Percentiles rank a stretch among this genome's conserved stretches.
These are phyloP conservation scores for Molorchus minor DNA, from an alignment of 2,888 invertebrate genomes.

Conservation along the genomic window DNA sequence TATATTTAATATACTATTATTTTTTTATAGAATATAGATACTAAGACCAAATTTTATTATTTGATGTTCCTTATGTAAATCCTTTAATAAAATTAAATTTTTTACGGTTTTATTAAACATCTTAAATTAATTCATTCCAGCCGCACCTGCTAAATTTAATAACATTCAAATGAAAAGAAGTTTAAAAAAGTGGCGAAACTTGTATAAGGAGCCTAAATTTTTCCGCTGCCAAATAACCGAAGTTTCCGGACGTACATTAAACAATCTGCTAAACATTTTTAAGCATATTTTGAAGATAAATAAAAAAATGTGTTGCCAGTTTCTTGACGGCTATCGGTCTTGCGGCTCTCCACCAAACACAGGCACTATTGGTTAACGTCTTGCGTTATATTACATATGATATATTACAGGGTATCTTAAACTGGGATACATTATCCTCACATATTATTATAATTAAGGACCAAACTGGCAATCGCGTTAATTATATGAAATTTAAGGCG, in stretches of 20 bases:
- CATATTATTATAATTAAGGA: constrained; percentile 62
- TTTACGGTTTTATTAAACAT: neutral
- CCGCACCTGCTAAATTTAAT: neutral
- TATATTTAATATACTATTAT: too few species aligned
- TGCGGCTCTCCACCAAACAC: constrained; percentile 63
- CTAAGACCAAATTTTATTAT: too few species aligned
- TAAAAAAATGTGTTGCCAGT: constrained; percentile 18
- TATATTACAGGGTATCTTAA: constrained; percentile 65
- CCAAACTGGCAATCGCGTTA: constrained; percentile 60
- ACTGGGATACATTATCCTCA: constrained; percentile 65
- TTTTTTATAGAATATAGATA: too few species aligned
- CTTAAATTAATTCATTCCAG: neutral
- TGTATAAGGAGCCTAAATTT: constrained; percentile 32
- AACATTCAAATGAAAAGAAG: neutral
- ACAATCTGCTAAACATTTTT: constrained; percentile 1
- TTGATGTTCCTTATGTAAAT: too few species aligned
- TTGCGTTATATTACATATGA: constrained; percentile 63
- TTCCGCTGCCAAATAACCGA: constrained; percentile 42
- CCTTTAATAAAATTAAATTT: neutral
- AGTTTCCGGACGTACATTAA: constrained; percentile 8
- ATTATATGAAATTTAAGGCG: constrained; percentile 50
- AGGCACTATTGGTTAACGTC: constrained; percentile 63
- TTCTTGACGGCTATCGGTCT: constrained; percentile 65
- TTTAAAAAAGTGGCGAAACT: constrained; percentile 10
- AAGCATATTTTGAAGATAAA: constrained; percentile 4